Percentiles rank a stretch among this genome's conserved stretches.
These are phyloP conservation scores for Leucozona laternaria DNA, from an alignment of 2,888 invertebrate species.

Conservation along the genomic window DNA sequence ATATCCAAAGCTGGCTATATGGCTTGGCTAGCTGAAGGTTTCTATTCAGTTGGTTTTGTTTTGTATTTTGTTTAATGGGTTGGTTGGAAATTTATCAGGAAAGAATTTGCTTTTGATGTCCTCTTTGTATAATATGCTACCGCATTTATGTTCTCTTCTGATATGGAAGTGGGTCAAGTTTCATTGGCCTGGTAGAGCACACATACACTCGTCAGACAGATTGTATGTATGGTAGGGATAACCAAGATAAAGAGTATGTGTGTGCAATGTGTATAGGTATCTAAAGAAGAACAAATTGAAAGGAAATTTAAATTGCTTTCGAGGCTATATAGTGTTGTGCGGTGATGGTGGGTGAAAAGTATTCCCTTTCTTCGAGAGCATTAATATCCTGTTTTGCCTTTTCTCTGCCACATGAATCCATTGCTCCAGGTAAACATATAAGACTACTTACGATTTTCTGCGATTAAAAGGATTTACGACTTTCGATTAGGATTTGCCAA, in stretches of 20 bases:
- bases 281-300: conserved; percentile 32
- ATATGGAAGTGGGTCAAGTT: conserved; percentile 69
- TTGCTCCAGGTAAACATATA: not conserved
- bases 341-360: not conserved
- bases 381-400: conserved; percentile 23
- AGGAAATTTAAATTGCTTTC: conserved; percentile 53
- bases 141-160: not conserved
- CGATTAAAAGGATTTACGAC: conserved; percentile 65
- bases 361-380: not conserved
- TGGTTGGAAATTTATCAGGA: conserved; percentile 21
- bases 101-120: conserved; percentile 32
- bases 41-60: not conserved
- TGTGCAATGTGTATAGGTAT: not conserved
- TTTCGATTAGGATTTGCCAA: conserved; percentile 51
- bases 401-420: conserved; percentile 22
- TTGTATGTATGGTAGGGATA: not conserved
- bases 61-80: conserved; percentile 1
- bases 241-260: conserved; percentile 5
- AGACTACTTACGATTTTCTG: conserved; percentile 11
- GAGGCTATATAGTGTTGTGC: not conserved
- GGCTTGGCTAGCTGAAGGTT: not conserved
- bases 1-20: conserved; percentile 5
- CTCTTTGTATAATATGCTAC: conserved; percentile 3
- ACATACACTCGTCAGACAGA: not conserved
- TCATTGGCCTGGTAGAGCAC: conserved; percentile 59